A percentile compares a stretch with the other conserved stretches of the same genome.
These are phyloP conservation scores for Gallirallus australis DNA, from an alignment of 2,797 vertebrate genomes.

Conservation along the genomic window DNA sequence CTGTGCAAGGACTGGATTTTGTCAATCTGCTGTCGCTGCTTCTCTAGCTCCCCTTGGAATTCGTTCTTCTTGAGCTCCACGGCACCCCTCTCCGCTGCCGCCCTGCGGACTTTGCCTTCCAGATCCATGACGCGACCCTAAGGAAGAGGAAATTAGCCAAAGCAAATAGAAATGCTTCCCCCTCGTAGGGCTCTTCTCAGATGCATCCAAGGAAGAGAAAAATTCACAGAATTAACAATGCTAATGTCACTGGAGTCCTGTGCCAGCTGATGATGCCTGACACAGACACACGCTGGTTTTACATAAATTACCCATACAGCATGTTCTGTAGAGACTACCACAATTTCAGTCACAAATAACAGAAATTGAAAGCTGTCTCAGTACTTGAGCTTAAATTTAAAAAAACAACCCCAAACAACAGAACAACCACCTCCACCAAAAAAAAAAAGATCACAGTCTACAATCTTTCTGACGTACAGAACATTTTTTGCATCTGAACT, in stretches of 20 bases:
- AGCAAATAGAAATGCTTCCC: background rate
- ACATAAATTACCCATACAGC: background rate
- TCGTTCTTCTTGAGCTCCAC: conserved; percentile 89
- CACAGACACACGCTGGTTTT: background rate
- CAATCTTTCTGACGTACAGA: background rate
- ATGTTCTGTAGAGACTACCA: background rate
- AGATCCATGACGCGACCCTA: conserved; percentile 88
- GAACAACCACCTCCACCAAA: background rate
- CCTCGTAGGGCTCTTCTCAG: background rate
- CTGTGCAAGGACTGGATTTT: conserved; percentile 86
- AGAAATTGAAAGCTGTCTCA: background rate
- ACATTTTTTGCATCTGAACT: background rate
- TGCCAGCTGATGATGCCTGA: background rate
- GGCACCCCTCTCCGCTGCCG: conserved; percentile 81
- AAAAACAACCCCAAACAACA: too few species aligned
- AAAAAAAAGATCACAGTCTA: background rate
- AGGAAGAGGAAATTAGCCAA: background rate
- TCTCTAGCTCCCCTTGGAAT: conserved; percentile 85
- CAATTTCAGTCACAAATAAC: background rate
- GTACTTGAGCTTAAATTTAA: background rate
- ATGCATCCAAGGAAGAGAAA: background rate
- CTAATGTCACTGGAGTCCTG: background rate
- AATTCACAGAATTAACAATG: background rate
- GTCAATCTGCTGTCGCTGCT: conserved; percentile 86
- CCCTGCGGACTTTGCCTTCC: conserved; percentile 86